Evolutionary conservation across 2,797 vertebrate genomes (phyloP).

Genomic region (Carapus acus): DNA sequence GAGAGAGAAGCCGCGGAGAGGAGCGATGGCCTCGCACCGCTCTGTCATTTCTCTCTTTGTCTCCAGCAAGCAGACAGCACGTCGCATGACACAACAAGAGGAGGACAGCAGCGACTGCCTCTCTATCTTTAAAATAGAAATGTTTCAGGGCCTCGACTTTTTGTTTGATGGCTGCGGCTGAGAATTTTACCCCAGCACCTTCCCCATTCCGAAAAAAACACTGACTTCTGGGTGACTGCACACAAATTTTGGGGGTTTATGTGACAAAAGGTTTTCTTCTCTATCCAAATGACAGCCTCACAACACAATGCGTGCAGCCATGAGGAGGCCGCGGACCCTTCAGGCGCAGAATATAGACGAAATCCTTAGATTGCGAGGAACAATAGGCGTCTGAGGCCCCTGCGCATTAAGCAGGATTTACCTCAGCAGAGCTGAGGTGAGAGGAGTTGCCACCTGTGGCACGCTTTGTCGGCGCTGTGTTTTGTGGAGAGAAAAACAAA

Average conservation of each 20-base stretch:
- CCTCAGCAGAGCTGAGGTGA: conserved; percentile 42
- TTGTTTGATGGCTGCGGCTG: conserved; percentile 17
- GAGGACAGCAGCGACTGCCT: conserved; percentile 49
- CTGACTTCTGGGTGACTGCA: not conserved
- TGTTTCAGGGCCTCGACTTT: not conserved
- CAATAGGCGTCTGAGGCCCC: conserved; percentile 38
- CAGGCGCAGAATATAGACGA: conserved; percentile 25
- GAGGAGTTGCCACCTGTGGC: conserved; percentile 29
- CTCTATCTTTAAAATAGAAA: conserved; percentile 52
- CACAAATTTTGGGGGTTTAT: conserved; percentile 15
- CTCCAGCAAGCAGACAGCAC: conserved; percentile 38
- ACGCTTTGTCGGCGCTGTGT: conserved; percentile 15
- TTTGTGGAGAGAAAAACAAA: conserved; percentile 23
- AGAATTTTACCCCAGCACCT: no score
- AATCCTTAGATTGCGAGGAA: conserved; percentile 48
- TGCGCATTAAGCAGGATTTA: conserved; percentile 60
- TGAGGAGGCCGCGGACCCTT: conserved; percentile 13
- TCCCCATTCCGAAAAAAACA: no score
- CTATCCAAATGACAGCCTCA: no score
- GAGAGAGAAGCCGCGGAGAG: conserved; percentile 44
- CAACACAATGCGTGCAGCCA: conserved; percentile 19
- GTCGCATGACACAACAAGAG: conserved; percentile 26
- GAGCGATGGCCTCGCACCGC: conserved; percentile 45
- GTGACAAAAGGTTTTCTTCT: not conserved
- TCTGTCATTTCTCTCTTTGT: conserved; percentile 53